Percentiles rank a stretch among this genome's conserved stretches.
phyloP scores from a whole-genome alignment of 2,797 vertebrate species.

The Urocyon cinereoargenteus region DNA sequence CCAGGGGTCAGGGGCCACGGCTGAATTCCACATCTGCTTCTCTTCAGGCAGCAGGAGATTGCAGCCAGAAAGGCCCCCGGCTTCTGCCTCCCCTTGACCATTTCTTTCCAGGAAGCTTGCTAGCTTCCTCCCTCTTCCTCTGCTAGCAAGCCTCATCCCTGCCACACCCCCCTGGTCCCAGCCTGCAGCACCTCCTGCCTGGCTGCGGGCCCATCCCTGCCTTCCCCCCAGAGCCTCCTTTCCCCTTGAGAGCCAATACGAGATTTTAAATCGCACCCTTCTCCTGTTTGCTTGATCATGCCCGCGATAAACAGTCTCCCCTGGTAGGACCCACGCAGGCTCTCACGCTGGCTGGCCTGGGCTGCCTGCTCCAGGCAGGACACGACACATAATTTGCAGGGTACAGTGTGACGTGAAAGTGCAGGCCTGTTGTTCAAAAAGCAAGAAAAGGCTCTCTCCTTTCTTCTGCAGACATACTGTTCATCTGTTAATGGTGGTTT shows the following conservation, averaged over 20 bases:
- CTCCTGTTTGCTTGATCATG: no score
- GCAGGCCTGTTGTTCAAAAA: no score
- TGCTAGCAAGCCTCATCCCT: neutral
- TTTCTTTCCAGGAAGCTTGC: rapidly evolving
- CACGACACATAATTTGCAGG: no score
- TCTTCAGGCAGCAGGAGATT: no score
- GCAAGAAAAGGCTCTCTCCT: no score
- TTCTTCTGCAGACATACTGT: no score
- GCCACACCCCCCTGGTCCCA: neutral
- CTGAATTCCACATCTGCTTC: neutral
- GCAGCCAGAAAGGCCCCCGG: neutral
- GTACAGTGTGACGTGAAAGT: no score
- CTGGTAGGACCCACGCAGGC: neutral
- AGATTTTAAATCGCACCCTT: rapidly evolving
- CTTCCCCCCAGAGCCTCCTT: neutral
- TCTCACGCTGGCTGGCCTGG: neutral
- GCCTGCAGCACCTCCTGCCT: neutral
- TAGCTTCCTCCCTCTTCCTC: neutral
- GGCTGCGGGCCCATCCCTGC: neutral
- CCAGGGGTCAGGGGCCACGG: neutral
- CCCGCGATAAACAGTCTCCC: neutral
- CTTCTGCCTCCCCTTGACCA: neutral
- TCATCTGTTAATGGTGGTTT: no score
- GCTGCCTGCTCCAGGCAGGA: neutral
- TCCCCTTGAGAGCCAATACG: neutral